Base-by-base conservation (phyloP, 1,140 invertebrate genomes). In the Drosophila sulfurigaster region DNA sequence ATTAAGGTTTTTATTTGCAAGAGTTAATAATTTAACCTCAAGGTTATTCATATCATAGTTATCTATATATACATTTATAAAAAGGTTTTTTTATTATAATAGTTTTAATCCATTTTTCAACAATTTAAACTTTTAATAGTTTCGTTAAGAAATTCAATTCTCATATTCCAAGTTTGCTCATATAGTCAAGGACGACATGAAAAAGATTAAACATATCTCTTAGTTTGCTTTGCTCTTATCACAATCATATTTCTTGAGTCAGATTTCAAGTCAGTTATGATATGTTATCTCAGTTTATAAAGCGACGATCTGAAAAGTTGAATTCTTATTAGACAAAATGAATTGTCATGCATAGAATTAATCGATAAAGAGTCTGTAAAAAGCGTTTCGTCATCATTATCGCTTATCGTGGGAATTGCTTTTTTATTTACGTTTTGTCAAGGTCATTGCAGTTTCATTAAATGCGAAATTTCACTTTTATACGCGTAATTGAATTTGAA, bases 381-480 rank as follows among this genome's bases (percentile, higher is more conserved):
- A 11, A 16, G 1, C 8, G 15, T 41, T 54, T 32, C 20, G 35
- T 57, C 54, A 11, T 13, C 32, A 15, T 6, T 11, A 43, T 3
- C n/a, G 41, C 32, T 43, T 11, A 54, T 51, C 48, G 48, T 43
- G 35, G 35, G 20, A 64, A 64, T 15, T 52, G 25, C 20, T 52
- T 54, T 41, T 16, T 49, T 49, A 11, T 11, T 41, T 41, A 16
- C 7, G 32, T 32, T 54, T 28, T 28, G 32, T 28, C 62, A 64
- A 64, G 62, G 62, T 64, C 62, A 49, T 43, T 25, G 35, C 13
- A 13, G 7, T 5, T 30, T 30, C 13, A 52, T 52, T 41, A 64
- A 20, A 7, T 5, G 32, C 2, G 43, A 45, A 59, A 45, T 59
- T 59, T 59, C 57, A 30, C 57, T 59, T 59, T 59, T 59, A 43